Evolutionary conservation across 1,140 invertebrate species (phyloP).

Genomic region (Cyphomyrmex costatus): DNA sequence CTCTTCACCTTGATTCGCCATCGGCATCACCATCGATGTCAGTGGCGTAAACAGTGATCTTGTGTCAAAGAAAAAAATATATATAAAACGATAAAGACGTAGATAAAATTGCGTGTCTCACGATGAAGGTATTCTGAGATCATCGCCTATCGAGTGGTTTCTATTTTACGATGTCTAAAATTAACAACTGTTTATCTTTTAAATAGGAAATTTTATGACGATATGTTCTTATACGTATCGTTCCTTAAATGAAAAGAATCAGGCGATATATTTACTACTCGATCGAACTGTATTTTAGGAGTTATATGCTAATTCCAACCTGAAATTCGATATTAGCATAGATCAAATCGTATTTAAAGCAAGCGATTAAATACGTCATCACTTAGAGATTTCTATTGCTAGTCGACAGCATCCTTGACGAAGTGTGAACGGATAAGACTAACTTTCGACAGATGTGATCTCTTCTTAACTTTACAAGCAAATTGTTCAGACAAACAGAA

Average conservation of each 20-base stretch:
- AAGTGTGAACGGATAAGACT: neutral
- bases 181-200: neutral
- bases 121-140: neutral
- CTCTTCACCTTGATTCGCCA: slow-evolving; percentile 52
- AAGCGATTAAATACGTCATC: neutral
- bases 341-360: neutral
- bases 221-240: neutral
- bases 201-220: neutral
- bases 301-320: neutral
- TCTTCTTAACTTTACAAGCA: neutral
- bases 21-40: slow-evolving; percentile 62
- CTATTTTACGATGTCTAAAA: slow-evolving; percentile 1
- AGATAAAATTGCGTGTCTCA: slow-evolving; percentile 26
- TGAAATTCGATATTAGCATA: neutral
- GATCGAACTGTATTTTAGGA: neutral
- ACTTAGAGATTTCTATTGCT: neutral
- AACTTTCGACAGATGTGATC: slow-evolving; percentile 11
- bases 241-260: neutral
- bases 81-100: neutral
- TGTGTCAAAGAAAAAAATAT: slow-evolving; percentile 23
- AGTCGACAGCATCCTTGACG: slow-evolving; percentile 1
- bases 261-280: neutral
- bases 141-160: neutral
- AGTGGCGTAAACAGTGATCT: slow-evolving; percentile 66
- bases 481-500: slow-evolving; percentile 26